Conservation (phyloP, 1,140 invertebrate species). For the Oryzaephilus surinamensis region DNA sequence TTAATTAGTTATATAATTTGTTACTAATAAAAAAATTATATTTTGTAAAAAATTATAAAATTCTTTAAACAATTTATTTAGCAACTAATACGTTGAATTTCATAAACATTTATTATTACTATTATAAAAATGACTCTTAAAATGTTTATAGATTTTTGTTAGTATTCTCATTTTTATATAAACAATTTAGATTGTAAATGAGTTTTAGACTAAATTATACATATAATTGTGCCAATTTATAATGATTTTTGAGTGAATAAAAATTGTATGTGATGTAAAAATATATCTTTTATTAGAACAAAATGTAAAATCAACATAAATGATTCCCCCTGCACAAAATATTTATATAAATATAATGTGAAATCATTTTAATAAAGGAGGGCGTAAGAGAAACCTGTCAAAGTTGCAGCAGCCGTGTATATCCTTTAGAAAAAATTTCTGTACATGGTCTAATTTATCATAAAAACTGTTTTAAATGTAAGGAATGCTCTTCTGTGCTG, state of each 20-base stretch:
- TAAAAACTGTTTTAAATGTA: slow-evolving; percentile 70
- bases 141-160: no score
- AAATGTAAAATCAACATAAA: slow-evolving; percentile 1
- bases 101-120: no score
- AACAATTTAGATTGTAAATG: no score
- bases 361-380: slow-evolving; percentile 19
- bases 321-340: not conserved
- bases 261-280: slow-evolving; percentile 12
- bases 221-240: slow-evolving; percentile 24
- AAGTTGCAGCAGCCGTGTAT: slow-evolving; percentile 63
- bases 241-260: slow-evolving; percentile 19
- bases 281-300: not conserved
- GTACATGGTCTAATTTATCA: slow-evolving; percentile 65
- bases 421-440: slow-evolving; percentile 71
- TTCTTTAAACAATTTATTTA: no score
- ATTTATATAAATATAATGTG: not conserved
- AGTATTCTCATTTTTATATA: no score
- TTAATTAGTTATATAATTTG: no score
- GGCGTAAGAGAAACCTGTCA: slow-evolving; percentile 54
- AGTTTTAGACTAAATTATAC: slow-evolving; percentile 10
- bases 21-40: slow-evolving; percentile 8
- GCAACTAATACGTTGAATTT: no score
- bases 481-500: slow-evolving; percentile 62
- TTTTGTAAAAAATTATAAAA: no score
- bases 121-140: no score